Conservation (phyloP, 2,797 vertebrate species). For the Buphagus erythrorhynchus region DNA sequence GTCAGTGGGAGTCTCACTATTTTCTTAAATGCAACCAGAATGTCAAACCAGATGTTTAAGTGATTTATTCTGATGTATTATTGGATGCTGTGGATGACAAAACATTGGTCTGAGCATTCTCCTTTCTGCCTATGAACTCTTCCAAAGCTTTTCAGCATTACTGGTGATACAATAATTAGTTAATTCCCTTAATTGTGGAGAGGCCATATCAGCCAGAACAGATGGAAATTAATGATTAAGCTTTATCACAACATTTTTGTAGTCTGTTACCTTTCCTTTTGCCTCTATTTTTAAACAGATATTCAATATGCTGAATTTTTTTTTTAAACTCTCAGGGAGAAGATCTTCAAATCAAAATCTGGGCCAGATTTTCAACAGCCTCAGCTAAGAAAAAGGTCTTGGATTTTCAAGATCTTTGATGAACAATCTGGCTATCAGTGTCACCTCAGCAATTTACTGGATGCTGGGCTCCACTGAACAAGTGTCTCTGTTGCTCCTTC, state of each 20-base stretch:
- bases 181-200: slow-evolving; percentile 41
- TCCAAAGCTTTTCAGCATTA: slow-evolving; percentile 31
- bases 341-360: slow-evolving; percentile 20
- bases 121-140: slow-evolving; percentile 13
- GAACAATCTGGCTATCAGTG: background rate
- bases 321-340: background rate
- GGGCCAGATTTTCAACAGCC: background rate
- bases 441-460: background rate
- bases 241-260: slow-evolving; percentile 9
- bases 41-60: slow-evolving; percentile 61
- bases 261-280: slow-evolving; percentile 24
- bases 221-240: slow-evolving; percentile 48
- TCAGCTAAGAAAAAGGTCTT: background rate
- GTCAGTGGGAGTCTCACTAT: slow-evolving; percentile 18
- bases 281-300: background rate
- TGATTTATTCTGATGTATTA: slow-evolving; percentile 56
- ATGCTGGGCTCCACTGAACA: background rate
- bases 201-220: slow-evolving; percentile 24
- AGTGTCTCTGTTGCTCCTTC: background rate
- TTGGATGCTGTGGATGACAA: slow-evolving; percentile 2
- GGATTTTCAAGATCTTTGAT: background rate
- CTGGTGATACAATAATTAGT: slow-evolving; percentile 22
- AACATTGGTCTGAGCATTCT: slow-evolving; percentile 10
- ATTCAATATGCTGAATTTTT: background rate
- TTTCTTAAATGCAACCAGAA: slow-evolving; percentile 55